These are phyloP conservation scores for Onychorhynchus coronatus DNA, from an alignment of 2,113 vertebrate genomes.

Conservation along the genomic window DNA sequence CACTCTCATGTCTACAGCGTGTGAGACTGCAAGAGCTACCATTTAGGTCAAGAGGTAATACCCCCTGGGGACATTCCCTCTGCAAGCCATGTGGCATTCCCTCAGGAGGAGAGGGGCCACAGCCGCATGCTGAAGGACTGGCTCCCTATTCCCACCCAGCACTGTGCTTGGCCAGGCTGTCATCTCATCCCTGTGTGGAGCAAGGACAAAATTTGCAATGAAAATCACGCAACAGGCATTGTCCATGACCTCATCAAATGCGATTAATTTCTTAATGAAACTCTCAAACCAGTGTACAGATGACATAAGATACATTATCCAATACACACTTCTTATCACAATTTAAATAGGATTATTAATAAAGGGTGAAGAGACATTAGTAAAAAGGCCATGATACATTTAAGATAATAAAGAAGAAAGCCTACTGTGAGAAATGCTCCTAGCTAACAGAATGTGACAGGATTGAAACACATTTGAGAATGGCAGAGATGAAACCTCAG, in stretches of 20 bases:
- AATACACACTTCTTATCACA: background rate
- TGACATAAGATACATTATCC: background rate
- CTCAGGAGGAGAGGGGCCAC: background rate
- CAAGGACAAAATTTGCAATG: background rate
- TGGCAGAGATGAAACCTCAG: background rate
- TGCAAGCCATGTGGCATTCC: accelerated
- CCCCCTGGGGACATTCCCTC: background rate
- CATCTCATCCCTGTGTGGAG: too few relatives aligned
- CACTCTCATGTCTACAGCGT: accelerated
- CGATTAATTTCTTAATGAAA: background rate
- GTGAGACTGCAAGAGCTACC: background rate
- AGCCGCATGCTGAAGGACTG: background rate
- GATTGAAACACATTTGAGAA: background rate
- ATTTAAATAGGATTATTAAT: background rate
- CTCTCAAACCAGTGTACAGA: background rate
- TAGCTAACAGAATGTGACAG: background rate
- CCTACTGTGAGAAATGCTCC: background rate
- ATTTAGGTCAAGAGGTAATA: background rate
- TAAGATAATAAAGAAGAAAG: background rate
- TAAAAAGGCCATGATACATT: background rate
- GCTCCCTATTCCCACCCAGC: background rate
- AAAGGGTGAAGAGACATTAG: background rate
- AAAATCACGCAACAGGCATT: background rate
- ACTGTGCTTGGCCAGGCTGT: accelerated
- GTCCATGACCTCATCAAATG: background rate